These are phyloP conservation scores for Melanerpes formicivorus DNA, from an alignment of 2,113 vertebrate genomes.

Conservation along the genomic window DNA sequence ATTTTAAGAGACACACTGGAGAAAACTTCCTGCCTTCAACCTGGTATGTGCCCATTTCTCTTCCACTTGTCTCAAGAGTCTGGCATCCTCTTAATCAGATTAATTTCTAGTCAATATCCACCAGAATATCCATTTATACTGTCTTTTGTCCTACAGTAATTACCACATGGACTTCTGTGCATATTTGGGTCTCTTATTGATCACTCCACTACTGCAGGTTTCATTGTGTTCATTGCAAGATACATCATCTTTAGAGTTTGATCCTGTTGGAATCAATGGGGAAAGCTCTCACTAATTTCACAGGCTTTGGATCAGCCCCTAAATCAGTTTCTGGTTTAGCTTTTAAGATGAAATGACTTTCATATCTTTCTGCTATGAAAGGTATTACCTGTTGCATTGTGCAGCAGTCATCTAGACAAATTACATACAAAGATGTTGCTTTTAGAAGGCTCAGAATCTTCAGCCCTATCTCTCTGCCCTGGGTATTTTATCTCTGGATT, in stretches of 20 bases:
- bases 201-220: background rate
- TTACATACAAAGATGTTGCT: background rate
- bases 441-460: background rate
- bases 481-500: background rate
- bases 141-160: constrained; percentile 15
- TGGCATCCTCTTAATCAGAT: background rate
- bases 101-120: background rate
- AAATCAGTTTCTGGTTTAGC: background rate
- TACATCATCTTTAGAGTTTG: background rate
- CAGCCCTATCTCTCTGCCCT: background rate
- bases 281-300: background rate
- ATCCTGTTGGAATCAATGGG: background rate
- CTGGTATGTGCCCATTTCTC: background rate
- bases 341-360: background rate
- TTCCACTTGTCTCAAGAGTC: background rate
- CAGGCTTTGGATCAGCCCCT: background rate
- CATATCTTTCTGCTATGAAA: background rate
- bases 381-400: background rate
- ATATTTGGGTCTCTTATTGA: background rate
- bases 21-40: background rate
- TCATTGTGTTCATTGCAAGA: background rate
- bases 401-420: constrained; percentile 1
- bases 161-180: background rate
- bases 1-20: background rate
- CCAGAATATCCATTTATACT: background rate